A percentile compares a stretch with the other conserved stretches of the same genome.
phyloP scores from a whole-genome alignment of 2,797 vertebrate species.

The Champsocephalus gunnari region DNA sequence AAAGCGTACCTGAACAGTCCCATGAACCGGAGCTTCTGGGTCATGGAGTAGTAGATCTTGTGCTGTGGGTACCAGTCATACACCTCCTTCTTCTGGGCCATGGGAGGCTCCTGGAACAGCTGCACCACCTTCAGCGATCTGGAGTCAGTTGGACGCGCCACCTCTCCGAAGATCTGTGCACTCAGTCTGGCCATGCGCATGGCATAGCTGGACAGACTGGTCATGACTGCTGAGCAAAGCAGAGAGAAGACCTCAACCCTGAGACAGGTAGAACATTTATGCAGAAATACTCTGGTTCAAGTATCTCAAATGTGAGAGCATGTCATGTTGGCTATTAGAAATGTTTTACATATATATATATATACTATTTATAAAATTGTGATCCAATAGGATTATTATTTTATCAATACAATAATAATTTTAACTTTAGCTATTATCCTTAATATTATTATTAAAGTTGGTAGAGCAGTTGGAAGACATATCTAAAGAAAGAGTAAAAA shows the following conservation, averaged over 20 bases:
- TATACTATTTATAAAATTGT: too few species aligned
- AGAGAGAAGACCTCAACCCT: background rate
- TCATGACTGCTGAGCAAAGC: constrained; percentile 64
- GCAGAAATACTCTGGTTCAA: background rate
- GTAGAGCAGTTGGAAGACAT: too few species aligned
- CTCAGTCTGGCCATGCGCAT: constrained; percentile 92
- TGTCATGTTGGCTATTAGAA: too few species aligned
- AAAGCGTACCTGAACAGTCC: constrained; percentile 92
- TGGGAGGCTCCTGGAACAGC: constrained; percentile 90
- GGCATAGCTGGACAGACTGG: constrained; percentile 87
- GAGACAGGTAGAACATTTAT: background rate
- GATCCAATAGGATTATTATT: too few species aligned
- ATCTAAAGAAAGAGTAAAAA: too few species aligned
- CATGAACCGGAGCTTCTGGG: constrained; percentile 88
- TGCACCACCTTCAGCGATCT: constrained; percentile 94
- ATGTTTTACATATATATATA: too few species aligned
- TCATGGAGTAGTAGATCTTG: constrained; percentile 89
- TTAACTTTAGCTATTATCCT: too few species aligned
- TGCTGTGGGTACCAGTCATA: constrained; percentile 95
- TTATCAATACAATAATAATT: too few species aligned
- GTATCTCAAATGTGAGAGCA: background rate
- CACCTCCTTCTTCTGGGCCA: constrained; percentile 89
- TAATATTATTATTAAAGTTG: too few species aligned
- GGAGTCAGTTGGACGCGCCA: constrained; percentile 88
- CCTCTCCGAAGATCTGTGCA: constrained; percentile 91